Conservation (phyloP, 2,113 vertebrate species). For the Cairina moschata region DNA sequence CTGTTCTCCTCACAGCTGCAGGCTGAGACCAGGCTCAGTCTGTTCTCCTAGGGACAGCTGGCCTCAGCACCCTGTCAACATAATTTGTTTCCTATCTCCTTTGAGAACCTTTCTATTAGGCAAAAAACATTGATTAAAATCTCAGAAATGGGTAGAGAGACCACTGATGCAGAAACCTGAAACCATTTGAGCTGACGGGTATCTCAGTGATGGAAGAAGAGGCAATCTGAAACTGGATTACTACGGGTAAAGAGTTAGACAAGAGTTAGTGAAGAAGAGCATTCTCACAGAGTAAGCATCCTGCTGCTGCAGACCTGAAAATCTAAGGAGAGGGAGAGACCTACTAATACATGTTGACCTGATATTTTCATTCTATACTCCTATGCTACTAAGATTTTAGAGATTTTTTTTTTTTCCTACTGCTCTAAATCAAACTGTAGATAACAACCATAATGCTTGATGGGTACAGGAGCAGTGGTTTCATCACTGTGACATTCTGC, state of each 20-base stretch:
- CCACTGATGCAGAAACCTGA: background rate
- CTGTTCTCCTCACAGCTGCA: background rate
- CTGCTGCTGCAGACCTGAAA: background rate
- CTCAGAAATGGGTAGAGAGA: background rate
- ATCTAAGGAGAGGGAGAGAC: background rate
- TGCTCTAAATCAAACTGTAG: background rate
- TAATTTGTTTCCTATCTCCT: background rate
- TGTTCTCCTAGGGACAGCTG: background rate
- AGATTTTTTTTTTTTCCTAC: background rate
- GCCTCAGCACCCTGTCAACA: background rate
- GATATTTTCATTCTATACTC: background rate
- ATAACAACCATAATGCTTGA: background rate
- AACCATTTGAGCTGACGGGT: constrained; percentile 8
- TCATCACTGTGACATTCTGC: background rate
- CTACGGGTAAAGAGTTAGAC: constrained; percentile 3
- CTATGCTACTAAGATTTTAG: background rate
- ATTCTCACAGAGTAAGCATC: background rate
- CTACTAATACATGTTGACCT: background rate
- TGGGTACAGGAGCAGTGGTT: background rate
- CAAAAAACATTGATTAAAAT: background rate
- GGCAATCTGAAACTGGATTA: constrained; percentile 11
- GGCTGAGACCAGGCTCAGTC: background rate
- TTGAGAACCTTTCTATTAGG: background rate
- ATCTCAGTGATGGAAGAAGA: constrained; percentile 7
- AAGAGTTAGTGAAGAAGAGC: background rate